phyloP scores from a whole-genome alignment of 37 sponge, comb jelly and placozoan species.

The Aplysina aerophoba region DNA sequence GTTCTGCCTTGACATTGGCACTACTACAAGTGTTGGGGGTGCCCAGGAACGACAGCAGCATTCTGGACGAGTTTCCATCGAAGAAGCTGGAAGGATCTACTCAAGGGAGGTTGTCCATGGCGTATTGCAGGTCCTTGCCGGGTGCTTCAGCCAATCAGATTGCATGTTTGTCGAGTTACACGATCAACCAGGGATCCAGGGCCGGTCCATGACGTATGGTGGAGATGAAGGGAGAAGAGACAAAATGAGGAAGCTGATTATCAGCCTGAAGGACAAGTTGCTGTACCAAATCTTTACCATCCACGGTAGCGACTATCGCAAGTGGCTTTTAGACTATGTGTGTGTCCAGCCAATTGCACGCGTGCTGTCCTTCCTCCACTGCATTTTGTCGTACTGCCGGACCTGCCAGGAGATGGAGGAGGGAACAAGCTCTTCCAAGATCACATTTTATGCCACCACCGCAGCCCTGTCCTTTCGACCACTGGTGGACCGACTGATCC shows the following conservation, averaged over 20 bases:
- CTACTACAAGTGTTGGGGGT: neutral
- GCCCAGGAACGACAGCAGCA: neutral
- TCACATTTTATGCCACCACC: neutral
- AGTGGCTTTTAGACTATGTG: constrained; percentile 41
- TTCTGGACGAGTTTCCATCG: neutral
- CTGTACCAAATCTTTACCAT: constrained; percentile 40
- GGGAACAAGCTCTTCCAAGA: neutral
- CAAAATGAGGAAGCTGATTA: neutral
- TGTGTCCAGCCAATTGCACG: constrained; percentile 25
- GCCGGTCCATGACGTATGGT: neutral
- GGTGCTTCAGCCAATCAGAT: neutral
- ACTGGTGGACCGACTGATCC: constrained; percentile 48
- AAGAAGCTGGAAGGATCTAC: neutral
- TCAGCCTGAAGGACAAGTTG: constrained; percentile 22
- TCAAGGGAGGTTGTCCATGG: neutral
- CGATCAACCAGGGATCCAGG: neutral
- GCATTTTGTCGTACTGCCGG: constrained; percentile 55
- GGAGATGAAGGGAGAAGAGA: neutral
- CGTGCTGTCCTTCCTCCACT: constrained; percentile 67
- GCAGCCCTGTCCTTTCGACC: constrained; percentile 39
- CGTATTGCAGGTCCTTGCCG: neutral
- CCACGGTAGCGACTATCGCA: constrained; percentile 33
- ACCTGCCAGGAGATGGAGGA: neutral
- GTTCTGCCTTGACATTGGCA: constrained; percentile 66
- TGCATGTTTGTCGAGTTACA: neutral